Evolutionary conservation across 2,113 vertebrate genomes (phyloP).

Genomic region (Mesitornis unicolor): DNA sequence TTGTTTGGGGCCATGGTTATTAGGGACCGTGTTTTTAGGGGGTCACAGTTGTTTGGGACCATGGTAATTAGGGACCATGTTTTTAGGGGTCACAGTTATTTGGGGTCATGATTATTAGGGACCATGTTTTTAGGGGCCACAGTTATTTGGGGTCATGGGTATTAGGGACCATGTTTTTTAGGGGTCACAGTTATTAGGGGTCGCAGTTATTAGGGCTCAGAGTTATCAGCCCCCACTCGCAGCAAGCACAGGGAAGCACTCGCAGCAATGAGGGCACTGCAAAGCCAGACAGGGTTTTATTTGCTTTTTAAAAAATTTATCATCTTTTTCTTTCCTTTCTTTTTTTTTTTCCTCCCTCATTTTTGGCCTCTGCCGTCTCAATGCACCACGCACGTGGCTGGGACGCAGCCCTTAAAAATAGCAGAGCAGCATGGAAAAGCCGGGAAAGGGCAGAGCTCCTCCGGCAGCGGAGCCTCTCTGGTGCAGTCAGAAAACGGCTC

Average conservation of each 20-base stretch:
- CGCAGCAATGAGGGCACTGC: not conserved
- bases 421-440: not conserved
- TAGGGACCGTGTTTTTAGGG: not conserved
- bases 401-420: not conserved
- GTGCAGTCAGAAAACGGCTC: accelerated
- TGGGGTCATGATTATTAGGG: not conserved
- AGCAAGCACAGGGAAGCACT: no score
- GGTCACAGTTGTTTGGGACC: not conserved
- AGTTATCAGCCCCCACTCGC: not conserved
- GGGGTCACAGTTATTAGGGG: not conserved
- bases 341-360: no score
- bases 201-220: not conserved
- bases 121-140: not conserved
- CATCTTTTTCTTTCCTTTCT: no score
- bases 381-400: no score
- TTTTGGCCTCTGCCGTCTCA: not conserved
- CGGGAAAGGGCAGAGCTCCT: not conserved
- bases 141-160: not conserved
- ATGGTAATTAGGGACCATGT: no score
- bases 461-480: not conserved
- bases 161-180: not conserved
- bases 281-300: not conserved
- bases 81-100: not conserved
- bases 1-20: not conserved
- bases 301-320: no score